Percentiles rank a stretch among this genome's conserved stretches.
Evolutionary conservation across 2,113 vertebrate genomes (phyloP).

Genomic region (Apteryx mantelli): DNA sequence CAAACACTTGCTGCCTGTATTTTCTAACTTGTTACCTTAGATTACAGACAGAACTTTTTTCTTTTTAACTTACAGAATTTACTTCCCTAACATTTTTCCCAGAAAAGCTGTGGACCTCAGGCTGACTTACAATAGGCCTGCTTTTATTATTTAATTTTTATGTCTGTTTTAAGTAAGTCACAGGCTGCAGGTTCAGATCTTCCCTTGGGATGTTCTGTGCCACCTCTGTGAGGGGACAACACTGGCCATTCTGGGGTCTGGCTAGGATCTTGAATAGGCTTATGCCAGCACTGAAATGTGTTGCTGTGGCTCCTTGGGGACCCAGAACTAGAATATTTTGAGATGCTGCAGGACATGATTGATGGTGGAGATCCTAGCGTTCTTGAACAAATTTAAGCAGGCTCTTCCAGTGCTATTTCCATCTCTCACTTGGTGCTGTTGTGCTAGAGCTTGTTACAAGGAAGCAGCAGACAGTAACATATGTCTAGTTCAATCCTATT

Average conservation of each 20-base stretch:
- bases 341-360: neutral
- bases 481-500: neutral
- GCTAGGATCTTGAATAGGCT: neutral
- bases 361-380: no score
- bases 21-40: neutral
- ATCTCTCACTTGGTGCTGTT: neutral
- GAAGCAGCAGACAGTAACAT: neutral
- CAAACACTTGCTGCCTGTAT: neutral
- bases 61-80: neutral
- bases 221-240: no score
- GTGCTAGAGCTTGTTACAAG: neutral
- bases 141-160: neutral
- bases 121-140: neutral
- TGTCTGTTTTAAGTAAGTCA: neutral
- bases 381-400: neutral
- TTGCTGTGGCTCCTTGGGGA: neutral
- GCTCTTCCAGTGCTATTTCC: neutral
- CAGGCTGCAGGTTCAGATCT: neutral
- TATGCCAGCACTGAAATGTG: rapidly evolving
- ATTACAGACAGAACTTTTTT: neutral
- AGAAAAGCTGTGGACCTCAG: neutral
- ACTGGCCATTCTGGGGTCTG: neutral
- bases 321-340: neutral
- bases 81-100: neutral
- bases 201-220: neutral